Evolutionary conservation across 2,888 invertebrate genomes (phyloP).

Genomic region (Dendrolimus houi): DNA sequence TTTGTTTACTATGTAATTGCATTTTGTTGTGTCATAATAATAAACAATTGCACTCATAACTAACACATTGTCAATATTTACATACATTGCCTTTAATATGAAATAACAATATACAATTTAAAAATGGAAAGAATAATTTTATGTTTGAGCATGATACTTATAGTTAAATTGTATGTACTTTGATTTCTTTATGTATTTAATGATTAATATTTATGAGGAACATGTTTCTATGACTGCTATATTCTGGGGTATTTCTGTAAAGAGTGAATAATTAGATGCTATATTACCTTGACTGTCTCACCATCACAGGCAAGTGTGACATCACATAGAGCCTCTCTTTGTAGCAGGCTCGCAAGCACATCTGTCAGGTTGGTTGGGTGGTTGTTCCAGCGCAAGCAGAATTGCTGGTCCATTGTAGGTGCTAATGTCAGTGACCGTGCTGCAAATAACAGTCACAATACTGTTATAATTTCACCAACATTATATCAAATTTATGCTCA

Average conservation of each 20-base stretch:
- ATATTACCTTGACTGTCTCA: constrained; percentile 84
- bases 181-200: no score
- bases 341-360: constrained; percentile 90
- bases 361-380: constrained; percentile 94
- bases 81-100: constrained; percentile 34
- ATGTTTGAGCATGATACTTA: no score
- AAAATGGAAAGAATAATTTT: no score
- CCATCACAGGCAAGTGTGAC: constrained; percentile 95
- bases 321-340: constrained; percentile 93
- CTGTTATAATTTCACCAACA: constrained; percentile 7
- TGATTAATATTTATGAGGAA: no score
- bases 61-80: constrained; percentile 46
- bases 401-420: constrained; percentile 87
- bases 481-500: constrained; percentile 4
- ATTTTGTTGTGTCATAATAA: constrained; percentile 54
- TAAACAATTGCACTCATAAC: constrained; percentile 44
- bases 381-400: constrained; percentile 96
- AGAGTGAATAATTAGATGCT: no score
- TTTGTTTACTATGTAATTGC: constrained; percentile 61
- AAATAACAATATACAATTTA: constrained; percentile 21
- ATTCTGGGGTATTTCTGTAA: no score
- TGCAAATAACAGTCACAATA: constrained; percentile 34
- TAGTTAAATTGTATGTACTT: no score
- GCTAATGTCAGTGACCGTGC: constrained; percentile 76
- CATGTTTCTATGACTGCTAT: no score